Base-by-base conservation (phyloP, 2,888 invertebrate species). In the Pristionchus maxplancki region DNA sequence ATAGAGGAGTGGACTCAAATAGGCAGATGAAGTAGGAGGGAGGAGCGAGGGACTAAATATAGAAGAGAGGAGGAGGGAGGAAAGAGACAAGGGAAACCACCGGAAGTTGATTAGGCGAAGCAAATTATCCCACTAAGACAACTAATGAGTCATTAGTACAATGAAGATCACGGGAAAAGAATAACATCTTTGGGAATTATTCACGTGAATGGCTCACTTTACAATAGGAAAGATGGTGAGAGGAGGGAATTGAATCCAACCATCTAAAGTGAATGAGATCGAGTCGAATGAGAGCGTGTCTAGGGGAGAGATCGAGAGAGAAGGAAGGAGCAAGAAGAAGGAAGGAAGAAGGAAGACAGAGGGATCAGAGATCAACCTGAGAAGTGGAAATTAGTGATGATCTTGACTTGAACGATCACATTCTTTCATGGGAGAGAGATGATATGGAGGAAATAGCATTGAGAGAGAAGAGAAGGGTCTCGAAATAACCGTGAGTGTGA, bases 341-440 rank as follows among this genome's bases (percentile, higher is more conserved):
- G 9, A 74, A 31, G 40, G n/a, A n/a, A n/a, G n/a, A n/a, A n/a
- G n/a, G n/a, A n/a, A 37, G 40, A 78, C 48, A 37, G 44, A 78
- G 78, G 37, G 78, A 78, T 78, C 78, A 78, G 44, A 78, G 78
- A 74, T 74, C 74, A 74, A n/a, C n/a, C n/a, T n/a, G n/a, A n/a
- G 17, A 5, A 34, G 67, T 34, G 4, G 17, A 50, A n/a, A 44
- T 3, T 1, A 9, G 11, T 37, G 40, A 17, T 20, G 37, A 84
- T 6, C 17, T 24, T 31, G 48, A 15, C 24, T 85, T 40, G 40
- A n/a, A 84, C 34, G 48, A 85, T 44, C 40, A 58, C 24, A 44
- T 31, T 58, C 40, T 48, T 37, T 1, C 15, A 44, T 24, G 28
- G 34, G 13, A 48, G 9, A 34, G 85, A 24, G 62, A 62, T 6